Evolutionary conservation across 2,888 invertebrate genomes (phyloP).

Genomic region (Electrophaes corylata): DNA sequence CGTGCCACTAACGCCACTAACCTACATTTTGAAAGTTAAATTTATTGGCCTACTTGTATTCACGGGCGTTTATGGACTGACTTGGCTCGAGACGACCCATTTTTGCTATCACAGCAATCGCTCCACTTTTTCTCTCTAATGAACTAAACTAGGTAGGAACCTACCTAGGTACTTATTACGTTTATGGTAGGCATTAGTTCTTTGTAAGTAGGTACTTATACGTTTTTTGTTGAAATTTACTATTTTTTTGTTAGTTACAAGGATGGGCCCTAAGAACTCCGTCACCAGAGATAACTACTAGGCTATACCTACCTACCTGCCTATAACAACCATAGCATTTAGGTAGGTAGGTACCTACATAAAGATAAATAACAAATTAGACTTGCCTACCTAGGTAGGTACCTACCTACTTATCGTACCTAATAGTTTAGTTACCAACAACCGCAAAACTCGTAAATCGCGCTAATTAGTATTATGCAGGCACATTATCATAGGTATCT

Average conservation of each 20-base stretch:
- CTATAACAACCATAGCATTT: no score
- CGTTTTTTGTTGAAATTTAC: no score
- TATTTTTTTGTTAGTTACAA: no score
- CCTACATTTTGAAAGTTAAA: constrained; percentile 71
- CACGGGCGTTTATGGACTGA: constrained; percentile 60
- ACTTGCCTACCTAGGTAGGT: no score
- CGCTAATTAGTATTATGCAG: constrained; percentile 13
- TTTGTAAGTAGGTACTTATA: no score
- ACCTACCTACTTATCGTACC: no score
- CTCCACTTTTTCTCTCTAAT: constrained; percentile 63
- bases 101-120: constrained; percentile 74
- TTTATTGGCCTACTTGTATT: constrained; percentile 70
- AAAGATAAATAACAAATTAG: no score
- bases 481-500: constrained; percentile 4
- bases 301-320: no score
- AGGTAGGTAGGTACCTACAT: no score
- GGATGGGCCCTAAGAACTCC: no score
- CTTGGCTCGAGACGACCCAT: constrained; percentile 64
- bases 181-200: no score
- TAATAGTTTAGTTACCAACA: background rate
- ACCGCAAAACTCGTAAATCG: background rate
- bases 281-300: no score
- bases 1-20: constrained; percentile 67
- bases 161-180: background rate
- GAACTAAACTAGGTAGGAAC: background rate